These are phyloP conservation scores for Crossaster papposus DNA, from an alignment of 53 echinoderm and acorn worm genomes.

Conservation along the genomic window DNA sequence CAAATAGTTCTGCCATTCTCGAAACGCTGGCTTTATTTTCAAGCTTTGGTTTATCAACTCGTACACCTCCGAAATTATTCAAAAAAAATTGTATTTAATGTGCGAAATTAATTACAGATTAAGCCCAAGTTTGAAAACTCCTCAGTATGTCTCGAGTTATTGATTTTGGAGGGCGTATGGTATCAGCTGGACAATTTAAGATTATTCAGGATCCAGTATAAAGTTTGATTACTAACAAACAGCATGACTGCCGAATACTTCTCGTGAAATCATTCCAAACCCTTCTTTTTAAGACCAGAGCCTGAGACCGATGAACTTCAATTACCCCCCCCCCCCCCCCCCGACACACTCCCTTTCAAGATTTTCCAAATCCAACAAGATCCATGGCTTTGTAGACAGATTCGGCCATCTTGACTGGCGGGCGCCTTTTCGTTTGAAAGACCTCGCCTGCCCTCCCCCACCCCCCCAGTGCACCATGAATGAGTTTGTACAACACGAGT, in stretches of 20 bases:
- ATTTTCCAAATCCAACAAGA: background rate
- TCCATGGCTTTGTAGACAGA: background rate
- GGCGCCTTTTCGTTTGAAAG: background rate
- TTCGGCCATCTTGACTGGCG: background rate
- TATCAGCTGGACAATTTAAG: too few relatives aligned
- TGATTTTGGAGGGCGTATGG: too few relatives aligned
- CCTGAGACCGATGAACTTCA: background rate
- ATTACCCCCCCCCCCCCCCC: background rate
- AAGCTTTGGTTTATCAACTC: too few relatives aligned
- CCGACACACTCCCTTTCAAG: too few relatives aligned
- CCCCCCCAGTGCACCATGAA: background rate
- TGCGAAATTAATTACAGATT: too few relatives aligned
- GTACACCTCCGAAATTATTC: too few relatives aligned
- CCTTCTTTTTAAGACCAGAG: background rate
- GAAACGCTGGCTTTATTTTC: too few relatives aligned
- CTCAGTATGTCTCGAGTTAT: too few relatives aligned
- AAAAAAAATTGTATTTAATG: too few relatives aligned
- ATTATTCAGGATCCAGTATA: background rate
- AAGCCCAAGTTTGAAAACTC: too few relatives aligned
- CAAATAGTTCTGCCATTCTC: too few relatives aligned
- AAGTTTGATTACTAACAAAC: background rate
- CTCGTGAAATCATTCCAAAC: background rate
- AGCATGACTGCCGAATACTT: background rate
- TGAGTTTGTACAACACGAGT: conserved; percentile 17
- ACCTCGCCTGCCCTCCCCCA: conserved; percentile 10